phyloP scores from a whole-genome alignment of 2,888 invertebrate genomes.

The Plutella xylostella region DNA sequence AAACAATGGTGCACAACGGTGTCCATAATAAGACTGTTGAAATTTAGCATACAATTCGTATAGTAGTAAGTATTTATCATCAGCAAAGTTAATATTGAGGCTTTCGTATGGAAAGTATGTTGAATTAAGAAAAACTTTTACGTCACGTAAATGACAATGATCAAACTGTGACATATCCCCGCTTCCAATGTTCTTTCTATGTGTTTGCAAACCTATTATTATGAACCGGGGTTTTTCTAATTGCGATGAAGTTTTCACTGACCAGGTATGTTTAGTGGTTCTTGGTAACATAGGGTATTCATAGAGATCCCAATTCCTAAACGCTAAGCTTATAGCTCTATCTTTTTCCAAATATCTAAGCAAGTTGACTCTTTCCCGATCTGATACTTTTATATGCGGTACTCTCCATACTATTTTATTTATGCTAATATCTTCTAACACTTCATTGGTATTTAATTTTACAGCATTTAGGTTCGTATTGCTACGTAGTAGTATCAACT shows the following conservation, averaged over 20 bases:
- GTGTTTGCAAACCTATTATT: constrained; percentile 35
- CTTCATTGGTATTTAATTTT: too few species aligned
- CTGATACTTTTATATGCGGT: constrained; percentile 4
- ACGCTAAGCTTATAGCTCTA: constrained; percentile 25
- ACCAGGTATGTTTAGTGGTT: constrained; percentile 27
- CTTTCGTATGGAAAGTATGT: constrained; percentile 11
- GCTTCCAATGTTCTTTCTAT: constrained; percentile 25
- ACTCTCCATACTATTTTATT: too few species aligned
- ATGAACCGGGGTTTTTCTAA: constrained; percentile 33
- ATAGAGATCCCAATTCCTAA: constrained; percentile 35
- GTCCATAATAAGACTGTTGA: constrained; percentile 13
- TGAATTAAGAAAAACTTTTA: constrained; percentile 11
- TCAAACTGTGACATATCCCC: constrained; percentile 20
- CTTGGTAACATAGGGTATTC: constrained; percentile 30
- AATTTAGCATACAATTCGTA: constrained; percentile 12
- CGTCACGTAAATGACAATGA: constrained; percentile 19
- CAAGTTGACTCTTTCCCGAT: constrained; percentile 5
- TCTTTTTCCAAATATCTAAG: constrained; percentile 20
- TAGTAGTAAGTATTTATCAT: constrained; percentile 6
- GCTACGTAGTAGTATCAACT: too few species aligned
- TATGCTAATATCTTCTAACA: too few species aligned
- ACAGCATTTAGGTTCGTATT: too few species aligned
- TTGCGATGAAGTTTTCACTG: constrained; percentile 27
- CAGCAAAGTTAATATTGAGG: constrained; percentile 6
- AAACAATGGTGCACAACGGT: constrained; percentile 11